These are phyloP conservation scores for Virgularia gustaviana DNA, from an alignment of 92 coral and sea anemone species.

Conservation along the genomic window DNA sequence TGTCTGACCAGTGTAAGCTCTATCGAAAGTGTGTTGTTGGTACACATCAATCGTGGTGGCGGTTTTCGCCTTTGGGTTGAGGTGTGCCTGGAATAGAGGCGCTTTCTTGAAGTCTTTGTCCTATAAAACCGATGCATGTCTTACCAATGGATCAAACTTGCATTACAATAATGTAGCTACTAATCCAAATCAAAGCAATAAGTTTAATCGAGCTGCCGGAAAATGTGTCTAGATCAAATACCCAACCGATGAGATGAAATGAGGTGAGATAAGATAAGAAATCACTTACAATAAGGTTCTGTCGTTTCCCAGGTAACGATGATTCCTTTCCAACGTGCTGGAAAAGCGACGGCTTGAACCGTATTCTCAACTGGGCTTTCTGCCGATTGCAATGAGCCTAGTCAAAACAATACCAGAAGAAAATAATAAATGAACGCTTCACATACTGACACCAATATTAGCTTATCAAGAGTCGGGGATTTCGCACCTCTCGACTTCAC, in stretches of 20 bases:
- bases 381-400: slow-evolving; percentile 90
- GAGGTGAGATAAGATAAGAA: background rate
- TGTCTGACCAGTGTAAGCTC: slow-evolving; percentile 94
- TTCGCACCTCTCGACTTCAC: too few species aligned
- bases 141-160: background rate
- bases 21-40: slow-evolving; percentile 68
- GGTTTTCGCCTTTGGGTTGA: slow-evolving; percentile 75
- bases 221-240: background rate
- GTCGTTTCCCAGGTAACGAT: slow-evolving; percentile 83
- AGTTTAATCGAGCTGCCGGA: too few species aligned
- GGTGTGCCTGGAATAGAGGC: slow-evolving; percentile 95
- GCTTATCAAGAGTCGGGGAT: too few species aligned
- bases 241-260: background rate
- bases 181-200: background rate
- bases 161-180: background rate
- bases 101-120: slow-evolving; percentile 98
- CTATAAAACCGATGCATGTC: too few species aligned
- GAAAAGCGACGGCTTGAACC: slow-evolving; percentile 92
- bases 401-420: background rate
- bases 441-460: too few species aligned
- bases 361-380: slow-evolving; percentile 72
- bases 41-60: slow-evolving; percentile 70
- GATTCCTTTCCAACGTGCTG: slow-evolving; percentile 98
- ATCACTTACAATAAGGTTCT: slow-evolving; percentile 83
- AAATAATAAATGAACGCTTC: too few species aligned